A percentile compares a stretch with the other conserved stretches of the same genome.
Evolutionary conservation across 2,113 vertebrate genomes (phyloP).

Genomic region (Oncorhynchus tshawytscha): DNA sequence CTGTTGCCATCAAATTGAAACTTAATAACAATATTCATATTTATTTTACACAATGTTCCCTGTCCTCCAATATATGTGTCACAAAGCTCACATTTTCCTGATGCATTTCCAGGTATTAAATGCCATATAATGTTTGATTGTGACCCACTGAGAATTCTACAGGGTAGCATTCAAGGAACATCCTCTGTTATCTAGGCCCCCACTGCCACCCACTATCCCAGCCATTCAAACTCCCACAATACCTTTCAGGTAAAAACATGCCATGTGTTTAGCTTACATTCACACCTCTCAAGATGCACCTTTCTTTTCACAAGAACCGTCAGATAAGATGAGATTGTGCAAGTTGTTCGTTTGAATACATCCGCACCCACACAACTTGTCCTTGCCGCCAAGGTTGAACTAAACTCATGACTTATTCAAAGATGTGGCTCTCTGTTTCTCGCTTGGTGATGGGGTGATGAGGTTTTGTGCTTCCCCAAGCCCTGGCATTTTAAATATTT

Average conservation of each 20-base stretch:
- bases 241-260: not conserved
- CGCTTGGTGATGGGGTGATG: not conserved
- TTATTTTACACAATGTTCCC: too few relatives aligned
- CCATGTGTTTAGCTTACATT: not conserved
- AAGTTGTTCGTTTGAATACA: slow-evolving; percentile 27
- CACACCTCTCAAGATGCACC: slow-evolving; percentile 13
- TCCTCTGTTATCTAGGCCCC: not conserved
- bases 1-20: too few relatives aligned
- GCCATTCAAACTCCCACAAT: not conserved
- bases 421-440: slow-evolving; percentile 1
- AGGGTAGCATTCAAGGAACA: not conserved
- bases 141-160: too few relatives aligned
- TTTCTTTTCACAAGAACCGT: slow-evolving; percentile 8
- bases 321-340: slow-evolving; percentile 19
- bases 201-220: not conserved
- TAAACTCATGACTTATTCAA: slow-evolving; percentile 27
- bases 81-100: too few relatives aligned
- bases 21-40: too few relatives aligned
- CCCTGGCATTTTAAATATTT: slow-evolving; percentile 10
- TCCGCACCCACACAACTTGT: slow-evolving; percentile 43
- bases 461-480: not conserved
- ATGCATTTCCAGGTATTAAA: too few relatives aligned
- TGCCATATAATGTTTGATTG: too few relatives aligned
- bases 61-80: too few relatives aligned
- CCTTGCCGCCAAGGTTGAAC: slow-evolving; percentile 9